Evolutionary conservation across 2,113 vertebrate genomes (phyloP).

Genomic region (Hippocampus mohnikei): DNA sequence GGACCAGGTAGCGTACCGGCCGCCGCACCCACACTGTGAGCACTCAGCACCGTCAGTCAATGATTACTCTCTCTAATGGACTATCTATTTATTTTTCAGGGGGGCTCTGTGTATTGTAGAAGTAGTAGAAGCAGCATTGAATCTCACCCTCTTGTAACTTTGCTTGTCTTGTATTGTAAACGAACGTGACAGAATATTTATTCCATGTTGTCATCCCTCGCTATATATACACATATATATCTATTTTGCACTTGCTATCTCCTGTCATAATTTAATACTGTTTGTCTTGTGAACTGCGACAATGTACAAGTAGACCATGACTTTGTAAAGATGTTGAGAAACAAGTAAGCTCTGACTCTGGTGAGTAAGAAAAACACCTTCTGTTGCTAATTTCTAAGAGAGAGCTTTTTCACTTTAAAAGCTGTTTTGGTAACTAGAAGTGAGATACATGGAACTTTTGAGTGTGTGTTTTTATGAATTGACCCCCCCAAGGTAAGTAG

Average conservation of each 20-base stretch:
- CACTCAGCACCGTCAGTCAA: slow-evolving; percentile 60
- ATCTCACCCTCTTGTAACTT: slow-evolving; percentile 66
- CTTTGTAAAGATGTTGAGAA: slow-evolving; percentile 81
- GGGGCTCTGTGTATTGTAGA: slow-evolving; percentile 67
- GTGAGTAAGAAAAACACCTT: slow-evolving; percentile 82
- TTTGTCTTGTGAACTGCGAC: slow-evolving; percentile 73
- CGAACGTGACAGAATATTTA: slow-evolving; percentile 55
- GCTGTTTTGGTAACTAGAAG: slow-evolving; percentile 45
- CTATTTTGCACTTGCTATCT: slow-evolving; percentile 57
- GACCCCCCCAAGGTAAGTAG: slow-evolving; percentile 72
- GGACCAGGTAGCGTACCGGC: slow-evolving; percentile 79
- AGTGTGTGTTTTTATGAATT: slow-evolving; percentile 74
- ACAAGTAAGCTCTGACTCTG: slow-evolving; percentile 77
- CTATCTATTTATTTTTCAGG: slow-evolving; percentile 76
- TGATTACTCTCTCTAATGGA: slow-evolving; percentile 71
- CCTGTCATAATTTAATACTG: slow-evolving; percentile 67
- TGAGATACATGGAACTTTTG: slow-evolving; percentile 71
- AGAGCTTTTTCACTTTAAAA: slow-evolving; percentile 63
- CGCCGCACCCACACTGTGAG: slow-evolving; percentile 25
- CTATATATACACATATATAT: slow-evolving; percentile 30
- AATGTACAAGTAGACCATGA: slow-evolving; percentile 80
- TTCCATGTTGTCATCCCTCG: slow-evolving; percentile 58
- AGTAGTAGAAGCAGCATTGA: slow-evolving; percentile 70
- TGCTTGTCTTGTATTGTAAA: slow-evolving; percentile 64
- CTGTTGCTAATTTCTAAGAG: slow-evolving; percentile 76